Evolutionary conservation across 1,140 invertebrate genomes (phyloP).

Genomic region (Camponotus pennsylvanicus): DNA sequence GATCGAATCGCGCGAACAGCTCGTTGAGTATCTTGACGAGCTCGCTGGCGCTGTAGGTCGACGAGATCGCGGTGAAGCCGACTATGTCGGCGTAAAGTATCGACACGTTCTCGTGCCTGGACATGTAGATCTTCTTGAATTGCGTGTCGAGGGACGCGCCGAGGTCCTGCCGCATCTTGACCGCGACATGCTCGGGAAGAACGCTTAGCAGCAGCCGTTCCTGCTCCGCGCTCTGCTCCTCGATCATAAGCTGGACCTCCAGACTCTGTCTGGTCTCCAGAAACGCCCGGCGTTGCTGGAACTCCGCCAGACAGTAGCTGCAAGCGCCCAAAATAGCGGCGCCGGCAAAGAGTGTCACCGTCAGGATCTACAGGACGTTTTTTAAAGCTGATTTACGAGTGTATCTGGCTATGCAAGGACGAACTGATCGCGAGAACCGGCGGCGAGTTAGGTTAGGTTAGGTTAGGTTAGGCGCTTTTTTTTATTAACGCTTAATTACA

Average conservation of each 20-base stretch:
- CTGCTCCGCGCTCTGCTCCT: constrained; percentile 97
- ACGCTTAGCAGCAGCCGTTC: constrained; percentile 96
- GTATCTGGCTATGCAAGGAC: not conserved
- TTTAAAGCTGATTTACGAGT: constrained; percentile 30
- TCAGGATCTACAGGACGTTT: constrained; percentile 86
- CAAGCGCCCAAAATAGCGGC: constrained; percentile 90
- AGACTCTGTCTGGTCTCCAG: constrained; percentile 96
- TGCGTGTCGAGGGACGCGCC: constrained; percentile 95
- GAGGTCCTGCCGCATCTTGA: constrained; percentile 97
- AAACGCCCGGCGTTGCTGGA: constrained; percentile 95
- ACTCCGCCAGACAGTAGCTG: constrained; percentile 93
- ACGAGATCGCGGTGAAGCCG: constrained; percentile 97
- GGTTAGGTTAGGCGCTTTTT: not conserved
- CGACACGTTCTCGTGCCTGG: constrained; percentile 98
- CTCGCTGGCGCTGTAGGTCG: constrained; percentile 97
- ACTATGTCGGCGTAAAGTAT: constrained; percentile 97
- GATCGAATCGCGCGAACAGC: constrained; percentile 96
- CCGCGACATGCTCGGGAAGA: constrained; percentile 97
- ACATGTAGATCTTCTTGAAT: constrained; percentile 99
- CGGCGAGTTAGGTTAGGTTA: not conserved
- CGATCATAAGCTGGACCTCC: constrained; percentile 96
- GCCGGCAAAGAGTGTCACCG: constrained; percentile 87
- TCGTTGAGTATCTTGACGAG: constrained; percentile 97
- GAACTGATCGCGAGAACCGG: constrained; percentile 1
- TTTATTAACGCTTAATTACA: constrained; percentile 11